Conservation (phyloP, 1,140 invertebrate species). For the Epicauta chinensis region DNA sequence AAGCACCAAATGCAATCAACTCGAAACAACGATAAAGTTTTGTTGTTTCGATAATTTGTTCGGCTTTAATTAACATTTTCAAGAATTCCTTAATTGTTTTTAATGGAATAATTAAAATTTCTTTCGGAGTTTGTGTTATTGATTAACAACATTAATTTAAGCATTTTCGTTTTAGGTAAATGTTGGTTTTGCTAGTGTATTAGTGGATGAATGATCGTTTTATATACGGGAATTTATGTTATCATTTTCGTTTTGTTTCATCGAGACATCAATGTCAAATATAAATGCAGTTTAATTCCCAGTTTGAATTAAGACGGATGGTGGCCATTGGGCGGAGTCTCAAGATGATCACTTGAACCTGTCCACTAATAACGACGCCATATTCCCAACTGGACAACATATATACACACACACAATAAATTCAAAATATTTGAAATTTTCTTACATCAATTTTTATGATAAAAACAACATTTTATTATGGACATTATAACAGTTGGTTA, state of each 20-base stretch:
- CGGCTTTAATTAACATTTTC: neutral
- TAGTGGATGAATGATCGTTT: constrained; percentile 7
- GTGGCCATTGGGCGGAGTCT: constrained; percentile 18
- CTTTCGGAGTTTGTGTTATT: neutral
- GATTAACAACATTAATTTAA: neutral
- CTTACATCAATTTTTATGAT: constrained; percentile 1
- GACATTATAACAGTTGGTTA: neutral
- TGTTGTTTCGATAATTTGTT: too few relatives aligned
- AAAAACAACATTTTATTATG: neutral
- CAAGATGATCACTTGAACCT: constrained; percentile 19
- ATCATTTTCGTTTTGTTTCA: constrained; percentile 16
- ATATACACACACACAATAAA: neutral
- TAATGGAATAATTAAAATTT: neutral
- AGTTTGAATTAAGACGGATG: constrained; percentile 25
- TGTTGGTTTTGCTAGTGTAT: too few relatives aligned
- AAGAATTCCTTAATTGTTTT: neutral
- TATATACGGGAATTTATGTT: constrained; percentile 3
- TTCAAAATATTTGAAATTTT: constrained; percentile 1
- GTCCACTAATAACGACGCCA: constrained; percentile 16
- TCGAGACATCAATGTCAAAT: constrained; percentile 20
- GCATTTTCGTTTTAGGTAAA: neutral
- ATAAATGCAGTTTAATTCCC: constrained; percentile 25
- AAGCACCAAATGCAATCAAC: too few relatives aligned
- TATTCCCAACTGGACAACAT: constrained; percentile 14
- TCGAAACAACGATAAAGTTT: too few relatives aligned